phyloP scores from a whole-genome alignment of 2,888 invertebrate species.

The Crepidodera aurea region DNA sequence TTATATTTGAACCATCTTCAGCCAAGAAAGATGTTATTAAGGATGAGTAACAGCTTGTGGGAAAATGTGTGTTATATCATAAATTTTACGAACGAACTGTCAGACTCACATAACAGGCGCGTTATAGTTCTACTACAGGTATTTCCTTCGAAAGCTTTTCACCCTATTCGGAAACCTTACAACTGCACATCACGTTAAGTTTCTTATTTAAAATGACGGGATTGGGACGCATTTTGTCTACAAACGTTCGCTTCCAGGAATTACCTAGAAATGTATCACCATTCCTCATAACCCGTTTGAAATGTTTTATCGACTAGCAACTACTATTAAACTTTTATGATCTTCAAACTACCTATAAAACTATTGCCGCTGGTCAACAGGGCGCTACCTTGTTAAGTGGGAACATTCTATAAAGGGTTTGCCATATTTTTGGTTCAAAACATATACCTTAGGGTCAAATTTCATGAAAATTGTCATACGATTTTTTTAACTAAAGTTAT shows the following conservation, averaged over 20 bases:
- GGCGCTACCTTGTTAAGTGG: too few species aligned
- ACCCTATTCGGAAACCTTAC: not conserved
- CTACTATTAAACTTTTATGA: too few species aligned
- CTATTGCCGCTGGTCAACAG: too few species aligned
- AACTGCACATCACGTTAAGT: not conserved
- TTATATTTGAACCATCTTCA: conserved; percentile 4
- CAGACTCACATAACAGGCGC: conserved; percentile 6
- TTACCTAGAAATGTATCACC: not conserved
- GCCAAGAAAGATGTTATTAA: conserved; percentile 4
- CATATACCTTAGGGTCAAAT: too few species aligned
- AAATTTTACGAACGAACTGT: conserved; percentile 13
- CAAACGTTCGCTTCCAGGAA: not conserved
- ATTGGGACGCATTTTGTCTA: conserved; percentile 1
- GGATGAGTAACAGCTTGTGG: conserved; percentile 6
- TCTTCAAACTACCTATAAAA: too few species aligned
- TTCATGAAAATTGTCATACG: too few species aligned
- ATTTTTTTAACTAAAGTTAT: too few species aligned
- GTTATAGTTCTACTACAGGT: not conserved
- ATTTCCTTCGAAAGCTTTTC: not conserved
- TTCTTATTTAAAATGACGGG: not conserved
- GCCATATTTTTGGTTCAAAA: too few species aligned
- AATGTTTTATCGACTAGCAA: too few species aligned
- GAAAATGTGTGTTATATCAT: conserved; percentile 1
- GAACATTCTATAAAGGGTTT: too few species aligned
- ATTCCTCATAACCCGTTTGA: not conserved